A percentile compares a stretch with the other conserved stretches of the same genome.
These are phyloP conservation scores for Rousettus madagascariensis DNA, from an alignment of 2,797 vertebrate species.

Conservation along the genomic window DNA sequence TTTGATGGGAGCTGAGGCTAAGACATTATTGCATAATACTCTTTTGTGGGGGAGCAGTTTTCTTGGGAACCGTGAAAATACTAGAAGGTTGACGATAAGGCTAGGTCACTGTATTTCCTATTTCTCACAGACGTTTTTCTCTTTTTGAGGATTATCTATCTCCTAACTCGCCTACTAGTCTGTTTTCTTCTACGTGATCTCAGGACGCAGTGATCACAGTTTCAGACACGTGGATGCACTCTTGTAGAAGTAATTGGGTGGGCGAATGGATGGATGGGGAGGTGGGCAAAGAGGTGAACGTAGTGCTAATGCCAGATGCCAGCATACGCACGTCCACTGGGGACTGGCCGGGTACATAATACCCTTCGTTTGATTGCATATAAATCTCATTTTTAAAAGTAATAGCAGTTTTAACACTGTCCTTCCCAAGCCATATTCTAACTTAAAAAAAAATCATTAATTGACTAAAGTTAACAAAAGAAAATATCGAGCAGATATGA, in stretches of 20 bases:
- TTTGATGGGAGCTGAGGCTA: not conserved
- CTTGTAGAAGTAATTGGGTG: not conserved
- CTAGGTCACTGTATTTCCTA: not conserved
- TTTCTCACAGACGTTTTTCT: not conserved
- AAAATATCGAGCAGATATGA: no score
- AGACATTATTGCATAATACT: not conserved
- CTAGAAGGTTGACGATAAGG: not conserved
- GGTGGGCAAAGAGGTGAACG: fast-evolving
- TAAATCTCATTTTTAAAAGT: no score
- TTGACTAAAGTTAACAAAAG: no score
- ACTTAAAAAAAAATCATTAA: no score
- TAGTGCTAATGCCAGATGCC: no score
- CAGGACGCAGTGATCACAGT: not conserved
- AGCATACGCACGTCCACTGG: not conserved
- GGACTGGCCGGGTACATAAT: no score
- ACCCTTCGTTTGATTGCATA: no score
- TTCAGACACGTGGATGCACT: not conserved
- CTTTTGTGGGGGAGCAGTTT: not conserved
- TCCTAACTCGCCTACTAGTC: not conserved
- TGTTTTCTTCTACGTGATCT: not conserved
- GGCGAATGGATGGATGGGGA: not conserved
- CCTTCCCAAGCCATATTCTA: no score
- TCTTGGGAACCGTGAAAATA: not conserved
- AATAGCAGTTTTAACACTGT: no score
- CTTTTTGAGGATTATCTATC: not conserved